A percentile compares a stretch with the other conserved stretches of the same genome.
phyloP scores from a whole-genome alignment of 2,888 invertebrate genomes.

The Nymphalis c-album region DNA sequence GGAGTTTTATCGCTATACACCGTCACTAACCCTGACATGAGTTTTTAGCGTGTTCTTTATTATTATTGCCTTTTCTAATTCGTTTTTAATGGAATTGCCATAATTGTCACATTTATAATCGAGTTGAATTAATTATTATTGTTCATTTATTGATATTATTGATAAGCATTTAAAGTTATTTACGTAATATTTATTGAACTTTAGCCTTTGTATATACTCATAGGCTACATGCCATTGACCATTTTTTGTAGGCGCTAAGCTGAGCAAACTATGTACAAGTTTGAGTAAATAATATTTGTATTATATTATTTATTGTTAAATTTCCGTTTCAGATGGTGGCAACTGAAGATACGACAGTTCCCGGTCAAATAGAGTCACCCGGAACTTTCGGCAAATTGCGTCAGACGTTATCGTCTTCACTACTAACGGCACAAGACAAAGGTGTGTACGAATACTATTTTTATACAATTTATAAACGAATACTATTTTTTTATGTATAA shows the following conservation, averaged over 20 bases:
- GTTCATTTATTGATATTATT: background rate
- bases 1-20: slow-evolving; percentile 68
- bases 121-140: background rate
- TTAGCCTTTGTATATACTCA: too few species aligned
- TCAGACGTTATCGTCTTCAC: slow-evolving; percentile 90
- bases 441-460: slow-evolving; percentile 69
- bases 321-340: slow-evolving; percentile 87
- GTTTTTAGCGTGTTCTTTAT: slow-evolving; percentile 56
- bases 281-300: slow-evolving; percentile 35
- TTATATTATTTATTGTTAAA: background rate
- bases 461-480: slow-evolving; percentile 4
- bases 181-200: background rate
- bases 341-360: slow-evolving; percentile 85
- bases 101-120: background rate
- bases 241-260: too few species aligned
- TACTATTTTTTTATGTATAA: slow-evolving; percentile 7
- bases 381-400: slow-evolving; percentile 92
- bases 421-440: slow-evolving; percentile 92
- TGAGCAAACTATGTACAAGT: background rate
- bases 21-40: slow-evolving; percentile 60
- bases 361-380: slow-evolving; percentile 83
- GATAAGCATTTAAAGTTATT: background rate
- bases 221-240: too few species aligned
- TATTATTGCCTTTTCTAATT: slow-evolving; percentile 51
- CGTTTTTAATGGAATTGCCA: background rate